These are phyloP conservation scores for Anguilla anguilla DNA, from an alignment of 2,797 vertebrate species.

Conservation along the genomic window DNA sequence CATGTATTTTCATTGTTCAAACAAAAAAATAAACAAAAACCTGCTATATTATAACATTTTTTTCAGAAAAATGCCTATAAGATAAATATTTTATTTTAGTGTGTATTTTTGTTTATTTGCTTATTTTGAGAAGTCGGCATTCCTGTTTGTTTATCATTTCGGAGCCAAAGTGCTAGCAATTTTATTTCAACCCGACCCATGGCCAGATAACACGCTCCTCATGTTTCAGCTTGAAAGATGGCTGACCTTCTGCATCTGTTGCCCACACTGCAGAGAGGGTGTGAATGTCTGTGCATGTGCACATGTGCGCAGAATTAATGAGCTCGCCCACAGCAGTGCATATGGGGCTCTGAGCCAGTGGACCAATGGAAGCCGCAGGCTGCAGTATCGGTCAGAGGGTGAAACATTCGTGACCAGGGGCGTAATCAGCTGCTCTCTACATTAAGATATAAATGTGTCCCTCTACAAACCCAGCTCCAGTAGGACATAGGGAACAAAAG, in stretches of 20 bases:
- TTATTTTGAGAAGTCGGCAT: background rate
- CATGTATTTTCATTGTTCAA: background rate
- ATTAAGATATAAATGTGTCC: background rate
- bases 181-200: background rate
- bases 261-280: background rate
- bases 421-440: background rate
- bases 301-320: background rate
- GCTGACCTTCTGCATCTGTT: constrained; percentile 7
- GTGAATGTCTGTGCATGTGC: background rate
- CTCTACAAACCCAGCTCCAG: background rate
- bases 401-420: background rate
- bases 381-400: background rate
- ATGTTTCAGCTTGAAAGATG: background rate
- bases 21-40: background rate
- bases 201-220: background rate
- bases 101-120: background rate
- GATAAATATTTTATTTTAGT: background rate
- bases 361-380: background rate
- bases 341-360: background rate
- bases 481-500: background rate
- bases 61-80: background rate
- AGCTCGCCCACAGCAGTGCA: background rate
- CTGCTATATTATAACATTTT: background rate
- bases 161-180: background rate
- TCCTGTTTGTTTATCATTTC: background rate